Percentiles rank a stretch among this genome's conserved stretches.
Evolutionary conservation across 2,113 vertebrate genomes (phyloP).

Genomic region (Hylia prasina): DNA sequence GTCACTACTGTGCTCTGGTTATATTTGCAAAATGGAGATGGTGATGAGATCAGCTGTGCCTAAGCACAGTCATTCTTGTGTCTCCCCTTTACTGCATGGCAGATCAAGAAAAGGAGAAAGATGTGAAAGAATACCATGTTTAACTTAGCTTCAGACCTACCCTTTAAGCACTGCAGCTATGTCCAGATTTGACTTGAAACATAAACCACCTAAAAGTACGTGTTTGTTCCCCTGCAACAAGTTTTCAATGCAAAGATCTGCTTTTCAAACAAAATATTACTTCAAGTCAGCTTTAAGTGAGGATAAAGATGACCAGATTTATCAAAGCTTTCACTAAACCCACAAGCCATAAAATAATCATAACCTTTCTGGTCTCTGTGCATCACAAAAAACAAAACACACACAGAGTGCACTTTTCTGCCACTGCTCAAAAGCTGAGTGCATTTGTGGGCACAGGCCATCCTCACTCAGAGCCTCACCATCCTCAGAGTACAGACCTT

Average conservation of each 20-base stretch:
- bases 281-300: background rate
- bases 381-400: background rate
- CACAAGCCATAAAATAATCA: background rate
- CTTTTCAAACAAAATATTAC: background rate
- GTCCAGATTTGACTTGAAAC: background rate
- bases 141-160: background rate
- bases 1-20: background rate
- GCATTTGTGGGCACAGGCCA: background rate
- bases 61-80: background rate
- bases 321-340: background rate
- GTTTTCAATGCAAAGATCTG: background rate
- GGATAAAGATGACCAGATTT: background rate
- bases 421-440: background rate
- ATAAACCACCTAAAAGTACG: background rate
- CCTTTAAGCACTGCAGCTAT: background rate
- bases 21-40: background rate
- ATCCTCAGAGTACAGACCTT: background rate
- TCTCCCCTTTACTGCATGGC: background rate
- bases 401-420: rapidly evolving
- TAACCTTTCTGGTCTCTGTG: background rate
- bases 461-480: background rate
- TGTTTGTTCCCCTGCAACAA: background rate
- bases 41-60: background rate
- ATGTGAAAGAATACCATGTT: background rate
- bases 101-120: background rate